Conservation (phyloP, 2,797 vertebrate genomes). For the Huso huso region DNA sequence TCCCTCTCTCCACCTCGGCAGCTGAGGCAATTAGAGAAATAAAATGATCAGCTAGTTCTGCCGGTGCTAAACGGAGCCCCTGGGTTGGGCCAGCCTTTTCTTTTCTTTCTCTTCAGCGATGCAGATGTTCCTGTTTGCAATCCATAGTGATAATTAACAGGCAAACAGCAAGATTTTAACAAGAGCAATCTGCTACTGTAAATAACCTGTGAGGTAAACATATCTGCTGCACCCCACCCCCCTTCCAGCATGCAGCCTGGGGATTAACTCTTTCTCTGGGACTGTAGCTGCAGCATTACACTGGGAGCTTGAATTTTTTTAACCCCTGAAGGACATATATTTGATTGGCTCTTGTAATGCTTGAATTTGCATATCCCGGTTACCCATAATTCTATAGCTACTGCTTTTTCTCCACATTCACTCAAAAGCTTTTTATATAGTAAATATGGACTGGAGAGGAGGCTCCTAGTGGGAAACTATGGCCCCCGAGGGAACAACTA, state of each 20-base stretch:
- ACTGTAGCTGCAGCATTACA: too few species aligned
- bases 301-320: too few species aligned
- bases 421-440: too few species aligned
- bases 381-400: too few species aligned
- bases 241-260: background rate
- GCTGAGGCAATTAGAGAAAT: slow-evolving; percentile 61
- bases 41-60: slow-evolving; percentile 65
- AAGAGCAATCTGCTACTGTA: slow-evolving; percentile 51
- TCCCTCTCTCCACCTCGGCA: slow-evolving; percentile 36
- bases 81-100: slow-evolving; percentile 49
- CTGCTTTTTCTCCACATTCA: too few species aligned
- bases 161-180: slow-evolving; percentile 62
- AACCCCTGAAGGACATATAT: too few species aligned
- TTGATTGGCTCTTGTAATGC: too few species aligned
- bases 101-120: slow-evolving; percentile 53
- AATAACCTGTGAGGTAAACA: slow-evolving; percentile 43
- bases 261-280: too few species aligned
- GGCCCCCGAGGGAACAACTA: too few species aligned
- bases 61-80: slow-evolving; percentile 43
- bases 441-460: too few species aligned
- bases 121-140: slow-evolving; percentile 64
- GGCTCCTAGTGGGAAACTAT: too few species aligned
- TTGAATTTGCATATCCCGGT: too few species aligned
- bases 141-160: slow-evolving; percentile 63
- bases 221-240: background rate